phyloP scores from a whole-genome alignment of 2,113 vertebrate species.

The Eulemur macaco region DNA sequence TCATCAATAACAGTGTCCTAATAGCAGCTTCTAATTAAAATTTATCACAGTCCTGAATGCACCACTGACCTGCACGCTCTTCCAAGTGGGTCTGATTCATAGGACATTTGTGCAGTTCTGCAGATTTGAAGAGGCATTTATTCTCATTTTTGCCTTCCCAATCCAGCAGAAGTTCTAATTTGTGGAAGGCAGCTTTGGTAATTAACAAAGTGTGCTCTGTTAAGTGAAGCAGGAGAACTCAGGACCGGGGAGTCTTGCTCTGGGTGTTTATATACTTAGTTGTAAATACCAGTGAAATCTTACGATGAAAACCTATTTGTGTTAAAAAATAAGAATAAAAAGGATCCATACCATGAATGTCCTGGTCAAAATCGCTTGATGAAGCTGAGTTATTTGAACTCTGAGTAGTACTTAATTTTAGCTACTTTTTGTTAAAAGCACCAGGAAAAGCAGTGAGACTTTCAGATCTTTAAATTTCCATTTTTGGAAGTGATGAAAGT shows the following conservation, averaged over 20 bases:
- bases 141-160: slow-evolving; percentile 64
- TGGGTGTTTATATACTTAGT: not conserved
- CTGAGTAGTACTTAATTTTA: slow-evolving; percentile 65
- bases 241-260: not conserved
- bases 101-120: slow-evolving; percentile 65
- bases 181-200: slow-evolving; percentile 63
- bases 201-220: slow-evolving; percentile 58
- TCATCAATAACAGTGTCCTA: slow-evolving; percentile 66
- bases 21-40: slow-evolving; percentile 82
- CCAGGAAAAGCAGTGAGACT: not conserved
- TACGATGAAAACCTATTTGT: slow-evolving; percentile 48
- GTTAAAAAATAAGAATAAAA: slow-evolving; percentile 36
- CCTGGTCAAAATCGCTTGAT: slow-evolving; percentile 39
- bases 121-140: slow-evolving; percentile 41
- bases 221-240: slow-evolving; percentile 45
- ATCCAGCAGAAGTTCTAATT: slow-evolving; percentile 54
- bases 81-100: slow-evolving; percentile 71
- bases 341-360: not conserved
- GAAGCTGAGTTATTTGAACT: slow-evolving; percentile 57
- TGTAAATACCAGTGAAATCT: slow-evolving; percentile 14
- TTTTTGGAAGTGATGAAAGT: slow-evolving; percentile 13
- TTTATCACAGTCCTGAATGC: slow-evolving; percentile 69
- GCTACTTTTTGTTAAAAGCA: slow-evolving; percentile 59
- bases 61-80: slow-evolving; percentile 73
- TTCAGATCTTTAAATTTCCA: slow-evolving; percentile 46